Percentiles rank a stretch among this genome's conserved stretches.
phyloP scores from a whole-genome alignment of 2,797 vertebrate species.

The Gadopsis marmoratus region DNA sequence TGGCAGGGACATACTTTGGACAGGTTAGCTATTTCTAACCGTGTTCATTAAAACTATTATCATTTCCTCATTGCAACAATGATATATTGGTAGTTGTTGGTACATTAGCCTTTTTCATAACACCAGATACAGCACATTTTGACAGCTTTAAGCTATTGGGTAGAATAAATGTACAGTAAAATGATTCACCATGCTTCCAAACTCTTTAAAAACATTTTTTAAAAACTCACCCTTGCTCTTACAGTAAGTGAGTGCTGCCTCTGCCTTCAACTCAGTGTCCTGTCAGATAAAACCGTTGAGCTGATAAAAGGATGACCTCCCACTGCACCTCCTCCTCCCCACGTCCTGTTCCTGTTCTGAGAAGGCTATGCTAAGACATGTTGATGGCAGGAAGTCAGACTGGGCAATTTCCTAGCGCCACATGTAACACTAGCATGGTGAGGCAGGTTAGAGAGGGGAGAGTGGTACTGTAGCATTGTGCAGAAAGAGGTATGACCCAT shows the following conservation, averaged over 20 bases:
- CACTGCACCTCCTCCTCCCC: constrained; percentile 21
- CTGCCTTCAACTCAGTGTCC: neutral
- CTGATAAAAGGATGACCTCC: constrained; percentile 45
- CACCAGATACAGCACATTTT: neutral
- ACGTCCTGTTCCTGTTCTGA: constrained; percentile 16
- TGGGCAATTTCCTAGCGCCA: constrained; percentile 85
- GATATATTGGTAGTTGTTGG: neutral
- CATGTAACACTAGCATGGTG: constrained; percentile 85
- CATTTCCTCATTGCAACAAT: neutral
- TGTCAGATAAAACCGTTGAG: neutral
- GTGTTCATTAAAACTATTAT: neutral
- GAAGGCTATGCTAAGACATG: constrained; percentile 63
- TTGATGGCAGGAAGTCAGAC: constrained; percentile 85
- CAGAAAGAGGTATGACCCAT: constrained; percentile 23
- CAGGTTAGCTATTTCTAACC: too few species aligned
- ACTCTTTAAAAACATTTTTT: neutral
- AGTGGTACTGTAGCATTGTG: neutral
- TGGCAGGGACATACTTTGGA: neutral
- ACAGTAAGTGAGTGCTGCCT: neutral
- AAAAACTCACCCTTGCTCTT: neutral
- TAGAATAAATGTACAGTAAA: neutral
- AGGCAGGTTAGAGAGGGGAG: constrained; percentile 26
- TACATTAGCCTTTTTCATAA: neutral
- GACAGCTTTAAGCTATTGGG: neutral
- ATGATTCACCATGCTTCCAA: neutral